Evolutionary conservation across 2,888 invertebrate species (phyloP).

Genomic region (Agrenia bidenticulata): DNA sequence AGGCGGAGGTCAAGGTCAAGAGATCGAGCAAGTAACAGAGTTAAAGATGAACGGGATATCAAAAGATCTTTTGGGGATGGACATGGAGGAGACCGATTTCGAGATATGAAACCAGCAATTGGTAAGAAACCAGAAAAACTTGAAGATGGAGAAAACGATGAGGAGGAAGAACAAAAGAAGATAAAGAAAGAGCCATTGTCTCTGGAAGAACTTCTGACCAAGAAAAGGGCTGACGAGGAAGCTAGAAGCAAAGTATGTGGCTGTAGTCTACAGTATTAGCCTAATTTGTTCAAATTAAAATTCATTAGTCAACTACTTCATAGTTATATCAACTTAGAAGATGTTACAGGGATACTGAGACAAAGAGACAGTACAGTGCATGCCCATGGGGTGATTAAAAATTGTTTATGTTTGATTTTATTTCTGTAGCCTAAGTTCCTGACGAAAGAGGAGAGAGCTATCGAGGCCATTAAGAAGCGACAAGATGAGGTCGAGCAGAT

Average conservation of each 20-base stretch:
- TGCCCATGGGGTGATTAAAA: neutral
- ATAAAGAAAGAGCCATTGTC: constrained; percentile 83
- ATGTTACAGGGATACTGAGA: too few relatives aligned
- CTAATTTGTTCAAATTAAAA: too few relatives aligned
- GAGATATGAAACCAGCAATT: constrained; percentile 14
- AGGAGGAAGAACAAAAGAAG: constrained; percentile 31
- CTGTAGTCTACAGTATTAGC: neutral
- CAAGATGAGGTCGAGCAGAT: constrained; percentile 85
- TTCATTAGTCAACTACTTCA: neutral
- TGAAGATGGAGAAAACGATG: constrained; percentile 30
- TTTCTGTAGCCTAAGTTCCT: constrained; percentile 80
- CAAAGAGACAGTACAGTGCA: too few relatives aligned
- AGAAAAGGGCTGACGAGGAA: constrained; percentile 94
- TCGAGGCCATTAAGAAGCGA: constrained; percentile 82
- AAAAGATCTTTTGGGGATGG: constrained; percentile 12
- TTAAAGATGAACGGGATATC: constrained; percentile 15
- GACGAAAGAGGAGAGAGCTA: constrained; percentile 91
- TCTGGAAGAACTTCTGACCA: constrained; percentile 89
- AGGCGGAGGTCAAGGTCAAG: constrained; percentile 35
- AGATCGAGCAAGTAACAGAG: constrained; percentile 28
- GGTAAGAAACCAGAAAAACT: constrained; percentile 10
- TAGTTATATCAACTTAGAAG: too few relatives aligned
- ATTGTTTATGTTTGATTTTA: constrained; percentile 18
- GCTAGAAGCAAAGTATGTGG: constrained; percentile 76
- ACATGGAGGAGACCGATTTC: constrained; percentile 10